A percentile compares a stretch with the other conserved stretches of the same genome.
Evolutionary conservation across 1,140 invertebrate species (phyloP).

Genomic region (Tetramorium alpestre): DNA sequence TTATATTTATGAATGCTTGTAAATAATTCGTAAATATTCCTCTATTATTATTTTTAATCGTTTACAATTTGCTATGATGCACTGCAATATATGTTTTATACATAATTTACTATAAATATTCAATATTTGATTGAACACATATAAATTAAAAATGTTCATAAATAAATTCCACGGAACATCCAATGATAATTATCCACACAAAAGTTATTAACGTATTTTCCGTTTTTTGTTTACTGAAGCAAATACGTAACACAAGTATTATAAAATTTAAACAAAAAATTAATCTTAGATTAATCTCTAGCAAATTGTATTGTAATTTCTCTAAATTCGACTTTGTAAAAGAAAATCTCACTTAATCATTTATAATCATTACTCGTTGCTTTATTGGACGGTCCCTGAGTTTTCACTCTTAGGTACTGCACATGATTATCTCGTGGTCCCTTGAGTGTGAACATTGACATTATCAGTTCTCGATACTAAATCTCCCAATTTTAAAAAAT

Average conservation of each 20-base stretch:
- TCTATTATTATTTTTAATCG: neutral
- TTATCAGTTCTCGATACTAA: neutral
- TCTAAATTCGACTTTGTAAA: neutral
- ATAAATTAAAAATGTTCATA: neutral
- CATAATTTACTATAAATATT: neutral
- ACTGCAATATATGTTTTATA: neutral
- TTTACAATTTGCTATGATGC: neutral
- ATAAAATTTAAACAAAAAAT: neutral
- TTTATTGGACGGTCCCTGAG: neutral
- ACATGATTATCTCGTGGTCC: neutral
- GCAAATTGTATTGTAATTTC: neutral
- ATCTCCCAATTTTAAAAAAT: neutral
- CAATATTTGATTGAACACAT: neutral
- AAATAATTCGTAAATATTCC: neutral
- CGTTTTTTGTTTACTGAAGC: neutral
- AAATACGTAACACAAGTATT: neutral
- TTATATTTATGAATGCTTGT: neutral
- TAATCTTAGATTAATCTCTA: neutral
- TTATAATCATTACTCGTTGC: neutral
- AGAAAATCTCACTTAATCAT: neutral
- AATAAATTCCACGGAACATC: no score
- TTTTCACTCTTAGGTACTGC: constrained; percentile 9
- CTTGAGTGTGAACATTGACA: neutral
- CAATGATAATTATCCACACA: neutral
- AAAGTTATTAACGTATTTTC: neutral